phyloP scores from a whole-genome alignment of 2,113 vertebrate genomes.

The Seriola dumerili region DNA sequence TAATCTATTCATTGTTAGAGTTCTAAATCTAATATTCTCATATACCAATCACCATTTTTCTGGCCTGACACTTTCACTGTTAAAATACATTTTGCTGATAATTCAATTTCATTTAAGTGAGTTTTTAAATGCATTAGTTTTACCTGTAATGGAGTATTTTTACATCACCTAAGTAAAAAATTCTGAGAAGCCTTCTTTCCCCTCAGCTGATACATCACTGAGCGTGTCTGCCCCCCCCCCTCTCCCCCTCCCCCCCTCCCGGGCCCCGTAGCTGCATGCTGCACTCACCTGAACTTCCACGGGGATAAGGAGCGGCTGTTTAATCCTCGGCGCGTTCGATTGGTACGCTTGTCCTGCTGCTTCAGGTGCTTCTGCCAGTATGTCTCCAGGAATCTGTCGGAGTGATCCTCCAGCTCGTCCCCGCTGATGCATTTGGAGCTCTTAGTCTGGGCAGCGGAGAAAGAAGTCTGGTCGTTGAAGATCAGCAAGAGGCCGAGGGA shows the following conservation, averaged over 20 bases:
- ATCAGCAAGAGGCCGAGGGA: neutral
- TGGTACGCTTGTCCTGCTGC: neutral
- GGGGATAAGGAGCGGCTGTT: slow-evolving; percentile 24
- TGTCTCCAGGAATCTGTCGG: rapidly evolving
- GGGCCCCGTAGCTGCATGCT: neutral
- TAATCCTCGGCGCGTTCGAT: rapidly evolving
- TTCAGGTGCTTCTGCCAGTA: neutral
- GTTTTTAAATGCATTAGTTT: too few species aligned
- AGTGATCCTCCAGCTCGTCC: rapidly evolving
- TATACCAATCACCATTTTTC: too few species aligned
- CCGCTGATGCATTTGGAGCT: neutral
- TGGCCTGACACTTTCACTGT: too few species aligned
- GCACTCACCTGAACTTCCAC: slow-evolving; percentile 41
- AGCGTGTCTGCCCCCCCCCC: neutral
- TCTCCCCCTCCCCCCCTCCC: neutral
- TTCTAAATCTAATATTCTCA: too few species aligned
- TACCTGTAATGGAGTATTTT: too few species aligned
- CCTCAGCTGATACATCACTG: too few species aligned
- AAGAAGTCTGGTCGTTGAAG: neutral
- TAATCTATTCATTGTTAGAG: too few species aligned
- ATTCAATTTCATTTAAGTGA: too few species aligned
- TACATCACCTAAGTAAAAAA: too few species aligned
- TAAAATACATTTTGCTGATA: too few species aligned
- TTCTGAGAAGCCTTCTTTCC: too few species aligned
- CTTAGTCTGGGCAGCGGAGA: neutral